A percentile compares a stretch with the other conserved stretches of the same genome.
Conservation (phyloP, 2,888 invertebrate genomes). For the Mystacides longicornis region DNA sequence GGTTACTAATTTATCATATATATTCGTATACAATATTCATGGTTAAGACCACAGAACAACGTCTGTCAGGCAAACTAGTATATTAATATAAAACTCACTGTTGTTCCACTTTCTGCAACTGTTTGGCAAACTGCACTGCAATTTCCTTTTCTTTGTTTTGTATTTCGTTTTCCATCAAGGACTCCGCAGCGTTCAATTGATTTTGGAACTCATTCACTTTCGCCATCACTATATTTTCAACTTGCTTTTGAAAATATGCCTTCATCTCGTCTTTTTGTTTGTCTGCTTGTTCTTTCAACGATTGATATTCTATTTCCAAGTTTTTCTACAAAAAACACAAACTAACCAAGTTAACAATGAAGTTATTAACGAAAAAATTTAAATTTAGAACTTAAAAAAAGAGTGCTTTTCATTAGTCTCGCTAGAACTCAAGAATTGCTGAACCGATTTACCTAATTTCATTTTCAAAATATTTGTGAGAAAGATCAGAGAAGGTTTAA, state of each 20-base stretch:
- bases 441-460: no score
- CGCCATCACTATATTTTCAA: slow-evolving; percentile 67
- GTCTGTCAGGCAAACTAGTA: no score
- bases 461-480: no score
- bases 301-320: slow-evolving; percentile 49
- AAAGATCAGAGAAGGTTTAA: no score
- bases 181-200: slow-evolving; percentile 65
- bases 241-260: slow-evolving; percentile 70
- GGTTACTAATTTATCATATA: no score
- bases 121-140: slow-evolving; percentile 62
- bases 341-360: no score
- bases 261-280: slow-evolving; percentile 61
- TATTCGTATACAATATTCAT: no score
- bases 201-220: slow-evolving; percentile 71
- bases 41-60: no score
- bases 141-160: slow-evolving; percentile 57
- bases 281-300: slow-evolving; percentile 49
- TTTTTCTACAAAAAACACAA: slow-evolving; percentile 36
- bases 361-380: no score
- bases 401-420: no score
- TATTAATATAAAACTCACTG: slow-evolving; percentile 43
- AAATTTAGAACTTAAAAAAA: no score
- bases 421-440: no score
- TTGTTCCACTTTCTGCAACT: slow-evolving; percentile 62
- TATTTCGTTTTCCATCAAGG: slow-evolving; percentile 55